Conservation (phyloP, 2,113 vertebrate species). For the Varanus komodoensis region DNA sequence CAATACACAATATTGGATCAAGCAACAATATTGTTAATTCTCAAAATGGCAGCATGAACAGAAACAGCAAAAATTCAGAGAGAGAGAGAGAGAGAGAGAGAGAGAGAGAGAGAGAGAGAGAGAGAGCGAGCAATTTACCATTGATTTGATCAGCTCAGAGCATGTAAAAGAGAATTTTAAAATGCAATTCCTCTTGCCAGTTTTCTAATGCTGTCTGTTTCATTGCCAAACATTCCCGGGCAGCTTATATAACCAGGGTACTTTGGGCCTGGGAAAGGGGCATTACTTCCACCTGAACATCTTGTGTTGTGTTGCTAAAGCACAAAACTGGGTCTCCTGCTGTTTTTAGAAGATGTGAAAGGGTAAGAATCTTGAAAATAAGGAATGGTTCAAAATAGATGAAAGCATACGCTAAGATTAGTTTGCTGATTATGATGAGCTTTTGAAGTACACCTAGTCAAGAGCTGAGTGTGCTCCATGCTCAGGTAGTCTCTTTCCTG, state of each 20-base stretch:
- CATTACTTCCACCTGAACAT: slow-evolving; percentile 16
- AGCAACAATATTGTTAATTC: too few species aligned
- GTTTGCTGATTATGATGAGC: slow-evolving; percentile 75
- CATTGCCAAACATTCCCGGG: not conserved
- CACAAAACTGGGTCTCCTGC: slow-evolving; percentile 55
- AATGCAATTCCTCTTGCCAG: not conserved
- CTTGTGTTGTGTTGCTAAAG: slow-evolving; percentile 37
- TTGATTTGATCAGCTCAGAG: not conserved
- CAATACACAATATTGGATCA: not conserved
- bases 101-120: too few species aligned
- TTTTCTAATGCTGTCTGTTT: not conserved
- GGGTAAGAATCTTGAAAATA: slow-evolving; percentile 61
- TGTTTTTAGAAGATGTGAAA: slow-evolving; percentile 50
- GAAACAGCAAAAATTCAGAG: not conserved
- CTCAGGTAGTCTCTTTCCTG: slow-evolving; percentile 45
- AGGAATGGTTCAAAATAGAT: slow-evolving; percentile 69
- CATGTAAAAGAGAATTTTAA: not conserved
- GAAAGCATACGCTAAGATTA: slow-evolving; percentile 65
- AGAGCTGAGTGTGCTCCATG: slow-evolving; percentile 64
- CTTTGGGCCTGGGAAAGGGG: not conserved
- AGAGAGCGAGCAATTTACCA: too few species aligned
- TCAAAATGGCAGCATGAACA: not conserved
- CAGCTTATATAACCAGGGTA: not conserved
- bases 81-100: too few species aligned
- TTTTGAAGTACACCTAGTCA: slow-evolving; percentile 73